phyloP scores from a whole-genome alignment of 2,888 invertebrate species.

The Orthosia cruda region DNA sequence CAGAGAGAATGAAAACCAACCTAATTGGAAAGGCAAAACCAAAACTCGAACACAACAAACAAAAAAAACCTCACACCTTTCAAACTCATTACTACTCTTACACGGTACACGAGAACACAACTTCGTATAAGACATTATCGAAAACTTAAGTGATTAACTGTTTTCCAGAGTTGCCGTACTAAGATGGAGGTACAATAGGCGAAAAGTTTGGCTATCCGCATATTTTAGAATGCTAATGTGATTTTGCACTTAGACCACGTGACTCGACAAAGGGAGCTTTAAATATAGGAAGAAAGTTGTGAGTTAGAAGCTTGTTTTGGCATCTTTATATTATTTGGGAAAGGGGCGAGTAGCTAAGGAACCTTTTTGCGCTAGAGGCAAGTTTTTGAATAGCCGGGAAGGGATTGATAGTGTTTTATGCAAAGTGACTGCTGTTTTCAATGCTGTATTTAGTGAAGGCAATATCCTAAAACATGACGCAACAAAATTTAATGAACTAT shows the following conservation, averaged over 20 bases:
- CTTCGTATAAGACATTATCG: slow-evolving; percentile 79
- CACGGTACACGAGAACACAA: slow-evolving; percentile 57
- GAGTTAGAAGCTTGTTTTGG: slow-evolving; percentile 61
- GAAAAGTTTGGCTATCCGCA: slow-evolving; percentile 81
- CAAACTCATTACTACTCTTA: slow-evolving; percentile 62
- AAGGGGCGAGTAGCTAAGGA: slow-evolving; percentile 15
- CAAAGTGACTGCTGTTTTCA: background rate
- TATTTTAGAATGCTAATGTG: slow-evolving; percentile 83
- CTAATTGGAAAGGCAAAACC: background rate
- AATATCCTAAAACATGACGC: background rate
- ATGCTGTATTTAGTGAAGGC: background rate
- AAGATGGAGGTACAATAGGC: slow-evolving; percentile 76
- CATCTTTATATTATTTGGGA: slow-evolving; percentile 46
- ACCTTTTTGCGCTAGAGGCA: slow-evolving; percentile 21
- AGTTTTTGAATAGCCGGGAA: slow-evolving; percentile 16
- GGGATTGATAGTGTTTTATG: slow-evolving; percentile 22
- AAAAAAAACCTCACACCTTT: slow-evolving; percentile 53
- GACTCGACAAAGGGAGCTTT: slow-evolving; percentile 62
- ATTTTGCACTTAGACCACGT: slow-evolving; percentile 74
- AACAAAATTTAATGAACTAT: no score
- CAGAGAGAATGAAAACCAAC: background rate
- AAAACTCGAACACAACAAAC: background rate
- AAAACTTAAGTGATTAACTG: slow-evolving; percentile 88
- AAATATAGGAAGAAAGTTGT: slow-evolving; percentile 56
- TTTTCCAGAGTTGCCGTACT: slow-evolving; percentile 75